phyloP scores from a whole-genome alignment of 1,140 invertebrate species.

The Atta texana region DNA sequence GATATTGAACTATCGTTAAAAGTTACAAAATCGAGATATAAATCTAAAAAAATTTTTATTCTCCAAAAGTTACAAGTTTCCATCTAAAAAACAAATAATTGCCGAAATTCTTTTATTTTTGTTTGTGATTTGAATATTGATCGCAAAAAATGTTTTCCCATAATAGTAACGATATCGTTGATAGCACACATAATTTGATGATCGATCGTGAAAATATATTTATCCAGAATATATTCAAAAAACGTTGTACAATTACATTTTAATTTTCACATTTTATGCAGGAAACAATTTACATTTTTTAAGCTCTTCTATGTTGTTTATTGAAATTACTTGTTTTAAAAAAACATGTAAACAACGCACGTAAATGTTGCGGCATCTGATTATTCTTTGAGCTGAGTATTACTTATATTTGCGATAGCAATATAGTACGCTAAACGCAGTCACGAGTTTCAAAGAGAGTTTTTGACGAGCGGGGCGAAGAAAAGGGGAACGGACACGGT shows the following conservation, averaged over 20 bases:
- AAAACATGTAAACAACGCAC: background rate
- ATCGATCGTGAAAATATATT: background rate
- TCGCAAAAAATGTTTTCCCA: background rate
- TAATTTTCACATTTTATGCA: background rate
- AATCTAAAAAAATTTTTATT: background rate
- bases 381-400: background rate
- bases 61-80: background rate
- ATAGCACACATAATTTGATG: background rate
- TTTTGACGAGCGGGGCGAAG: background rate
- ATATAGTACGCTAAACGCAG: background rate
- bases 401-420: constrained; percentile 12
- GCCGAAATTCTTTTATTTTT: background rate
- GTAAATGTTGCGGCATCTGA: background rate
- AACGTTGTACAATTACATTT: background rate
- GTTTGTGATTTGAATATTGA: background rate
- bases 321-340: background rate
- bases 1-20: no score
- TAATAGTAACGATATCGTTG: background rate
- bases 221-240: background rate
- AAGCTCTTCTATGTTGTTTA: background rate
- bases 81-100: background rate
- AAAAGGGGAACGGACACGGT: background rate
- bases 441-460: constrained; percentile 15
- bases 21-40: no score
- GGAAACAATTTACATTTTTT: background rate